Evolutionary conservation across 2,113 vertebrate species (phyloP), one percentile per base, ranked within the genome.

Genomic region (Emberiza fucata): DNA sequence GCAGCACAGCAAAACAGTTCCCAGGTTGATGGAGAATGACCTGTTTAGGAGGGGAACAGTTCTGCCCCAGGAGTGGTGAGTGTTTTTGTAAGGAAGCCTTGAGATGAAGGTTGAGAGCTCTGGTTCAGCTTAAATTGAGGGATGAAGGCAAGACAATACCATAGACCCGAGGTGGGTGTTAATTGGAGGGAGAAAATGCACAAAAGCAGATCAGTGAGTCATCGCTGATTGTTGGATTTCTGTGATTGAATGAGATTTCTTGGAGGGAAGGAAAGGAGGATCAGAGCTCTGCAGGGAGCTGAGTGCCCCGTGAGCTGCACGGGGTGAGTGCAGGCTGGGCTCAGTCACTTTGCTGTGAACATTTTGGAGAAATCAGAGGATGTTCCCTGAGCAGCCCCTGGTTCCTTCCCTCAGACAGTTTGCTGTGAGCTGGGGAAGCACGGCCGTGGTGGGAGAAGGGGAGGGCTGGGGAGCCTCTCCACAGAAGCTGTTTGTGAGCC

Each of bases 201-300:
- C 35, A 51, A 50, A 81, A 91, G 81, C 63, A 86, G 75, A 66
- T 88, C 14, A 86, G 64, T 93, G 95, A 92, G 68, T 95, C 86
- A 86, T 65, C 75, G 33, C 33, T 42, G 66, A 44, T 54, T 54
- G 94, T 29, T 84, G 91, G 33, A 40, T 57, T 53, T 51, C 35
- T 85, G 57, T 73, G 71, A 23, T 73, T 8, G 3, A 37, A 17
- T 63, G 81, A 81, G 90, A 83, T 95, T 78, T 27, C 56, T 88
- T 50, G 19, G 68, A 88, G 39, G 45, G 47, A 51, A 84, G 78
- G 60, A 63, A 60, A 77, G 78, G 45, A 72, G 53, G 86, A 77
- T 77, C 78, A 88, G 91, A 86, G 79, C 85, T 77, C 76, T 92
- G 54, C 66, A 56, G 71, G 48, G 60, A 40, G 45, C 28, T 48